Base-by-base conservation (phyloP, 2,888 invertebrate species). In the Lochmaea crataegi region DNA sequence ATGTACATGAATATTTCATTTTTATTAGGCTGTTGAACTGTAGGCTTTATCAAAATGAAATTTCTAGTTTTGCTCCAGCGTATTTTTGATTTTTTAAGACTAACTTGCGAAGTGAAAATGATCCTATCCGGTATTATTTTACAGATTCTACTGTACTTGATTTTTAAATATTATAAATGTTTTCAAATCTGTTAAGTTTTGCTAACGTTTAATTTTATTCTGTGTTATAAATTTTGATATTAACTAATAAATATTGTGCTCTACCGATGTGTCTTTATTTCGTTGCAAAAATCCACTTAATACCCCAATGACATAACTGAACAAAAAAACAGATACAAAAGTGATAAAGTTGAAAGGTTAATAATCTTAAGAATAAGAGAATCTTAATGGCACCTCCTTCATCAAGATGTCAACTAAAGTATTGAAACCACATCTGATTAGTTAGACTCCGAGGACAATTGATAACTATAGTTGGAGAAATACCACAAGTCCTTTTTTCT, bases 231-330 rank as follows among this genome's bases (percentile, higher is more conserved):
- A 68, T 74, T 75, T 74, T 72, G 53, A 72, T 75, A 74, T 74
- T 73, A 61, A 76, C 67, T 73, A 76, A 76, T 76, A 76, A 76
- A 76, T 69, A 71, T 73, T 76, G 72, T 76, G 72, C 71, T 71
- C 65, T 65, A 64, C 58, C 41, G 53, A n/a, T 42, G 41, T 56
- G 68, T 45, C 64, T 72, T 56, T 16, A 16, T 67, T 51, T 26
- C 16, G 32, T 18, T 32, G 7, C 38, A 61, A 42, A 51, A 14
- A 51, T 51, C 14, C n/a, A 51, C 7, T n/a, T 14, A 45, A 45
- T n/a, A 51, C 51, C 51, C 14, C 51, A 51, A 51, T 5, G 14
- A 14, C 16, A 51, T n/a, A 51, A 14, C 5, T 9, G 32, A 38
- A 38, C 7, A 38, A 38, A 38, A 38, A 38, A 22, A 2, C 32